Base-by-base conservation (phyloP, 2,888 invertebrate genomes). In the Trisateles emortualis region DNA sequence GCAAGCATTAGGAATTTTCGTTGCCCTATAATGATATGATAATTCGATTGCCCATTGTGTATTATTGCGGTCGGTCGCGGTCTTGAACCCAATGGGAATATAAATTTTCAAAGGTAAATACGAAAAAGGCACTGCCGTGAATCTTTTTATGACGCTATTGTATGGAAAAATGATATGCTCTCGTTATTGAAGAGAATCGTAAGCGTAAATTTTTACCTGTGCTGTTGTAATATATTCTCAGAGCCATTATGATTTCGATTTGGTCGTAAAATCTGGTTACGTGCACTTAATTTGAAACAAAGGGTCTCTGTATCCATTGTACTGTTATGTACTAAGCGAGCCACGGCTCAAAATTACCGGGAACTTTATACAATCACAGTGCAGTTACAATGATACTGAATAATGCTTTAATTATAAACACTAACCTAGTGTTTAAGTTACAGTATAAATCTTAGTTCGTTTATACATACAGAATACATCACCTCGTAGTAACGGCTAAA, bases 91-190 rank as follows among this genome's bases (percentile, higher is more conserved):
- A 76, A 58, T 71, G 86, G 88, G 87, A 85, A 86, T 87, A 91
- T 90, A 90, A 87, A 90, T 90, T 90, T 89, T 83, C 79, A 81
- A 81, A 89, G 87, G 90, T 90, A 89, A 88, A 89, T 86, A 86
- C 78, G 81, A 79, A 79, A 84, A 86, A 85, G 84, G 86, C 85
- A 84, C 67, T 73, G 76, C 75, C 78, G 79, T 79, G 86, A 86
- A 88, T 87, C 86, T 87, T 85, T 87, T 88, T 84, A 84, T 79
- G 81, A 68, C 72, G 72, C 80, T 69, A 78, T 84, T 87, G 84
- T 86, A 83, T 81, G 74, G 83, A 81, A 84, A 81, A 84, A 84
- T 84, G 78, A 84, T 83, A 84, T 79, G 74, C 70, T 79, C 78
- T 73, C 68, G 75, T 76, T 81, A 80, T 78, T 79, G 73, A 68